Evolutionary conservation across 2,113 vertebrate species (phyloP), one percentile per base, ranked within the genome.

Genomic region (Boulengeromyrus knoepffleri): DNA sequence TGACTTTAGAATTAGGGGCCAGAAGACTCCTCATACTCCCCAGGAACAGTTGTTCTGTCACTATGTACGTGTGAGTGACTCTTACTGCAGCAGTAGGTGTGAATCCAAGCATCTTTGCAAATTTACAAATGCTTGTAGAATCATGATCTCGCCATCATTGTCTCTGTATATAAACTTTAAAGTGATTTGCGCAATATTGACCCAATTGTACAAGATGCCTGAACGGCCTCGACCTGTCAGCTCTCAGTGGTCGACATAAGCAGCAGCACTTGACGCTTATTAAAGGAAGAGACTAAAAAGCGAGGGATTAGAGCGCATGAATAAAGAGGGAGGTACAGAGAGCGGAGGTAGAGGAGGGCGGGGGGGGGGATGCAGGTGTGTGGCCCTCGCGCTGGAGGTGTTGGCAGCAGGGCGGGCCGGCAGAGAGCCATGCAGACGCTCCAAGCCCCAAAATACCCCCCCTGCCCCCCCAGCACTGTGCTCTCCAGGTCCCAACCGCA

Each of bases 321-420:
- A 36, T 45, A 24, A 31, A 39, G 21, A 50, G n/a, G 49, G 39
- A n/a, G 53, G 66, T 58, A 4, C 15, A 62, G 27, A 10, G 52
- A 42, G 87, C 9, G 46, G 19, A 66, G 62, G 47, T 24, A 53
- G 56, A 88, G 74, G 50, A 31, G 31, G 31, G 31, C 31, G 27
- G 52, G 83, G 58, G 21, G 56, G 47, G 85, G 52, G 15, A 6
- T 9, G 87, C 84, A 87, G 89, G 84, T 90, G 89, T 70, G 85
- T 74, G 58, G 31, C 45, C 58, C 85, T 52, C 42, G 85, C 12
- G 66, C 12, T 90, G 85, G 47, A 88, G 85, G 89, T 90, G 89
- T 85, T 89, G 80, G 89, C 83, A 86, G 89, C 24, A 39, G 3
- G 27, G 31, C 17, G 50, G 13, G 21, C 45, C 36, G 27, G 85